These are phyloP conservation scores for Oedothorax gibbosus DNA, from an alignment of 1,140 invertebrate genomes.

Conservation along the genomic window DNA sequence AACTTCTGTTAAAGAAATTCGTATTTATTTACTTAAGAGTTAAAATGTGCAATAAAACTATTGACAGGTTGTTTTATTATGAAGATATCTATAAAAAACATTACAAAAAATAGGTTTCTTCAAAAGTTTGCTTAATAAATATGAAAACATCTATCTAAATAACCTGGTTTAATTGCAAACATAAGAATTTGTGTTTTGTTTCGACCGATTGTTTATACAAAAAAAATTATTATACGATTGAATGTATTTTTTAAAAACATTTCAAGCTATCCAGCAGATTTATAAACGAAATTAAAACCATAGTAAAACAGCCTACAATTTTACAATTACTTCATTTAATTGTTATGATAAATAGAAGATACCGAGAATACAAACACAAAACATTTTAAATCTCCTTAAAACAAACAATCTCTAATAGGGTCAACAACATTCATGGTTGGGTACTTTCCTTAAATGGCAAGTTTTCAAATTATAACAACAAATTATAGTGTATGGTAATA, in stretches of 20 bases:
- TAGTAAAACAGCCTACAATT: neutral
- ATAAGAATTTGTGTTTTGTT: no score
- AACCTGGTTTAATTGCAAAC: no score
- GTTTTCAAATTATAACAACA: conserved; percentile 29
- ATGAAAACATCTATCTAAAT: no score
- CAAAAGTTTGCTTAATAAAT: no score
- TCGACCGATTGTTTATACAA: no score
- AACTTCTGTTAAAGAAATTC: neutral
- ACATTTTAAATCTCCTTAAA: neutral
- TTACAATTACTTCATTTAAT: neutral
- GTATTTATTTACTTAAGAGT: no score
- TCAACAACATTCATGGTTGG: conserved; percentile 37
- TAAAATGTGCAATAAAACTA: no score
- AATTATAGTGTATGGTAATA: conserved; percentile 25
- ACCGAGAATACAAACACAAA: neutral
- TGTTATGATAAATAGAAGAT: neutral
- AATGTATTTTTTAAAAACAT: conserved; percentile 2
- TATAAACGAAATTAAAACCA: neutral
- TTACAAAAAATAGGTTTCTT: no score
- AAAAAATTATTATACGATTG: neutral
- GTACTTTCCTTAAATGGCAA: conserved; percentile 12
- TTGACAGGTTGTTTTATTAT: no score
- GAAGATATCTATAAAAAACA: no score
- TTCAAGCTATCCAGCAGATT: neutral
- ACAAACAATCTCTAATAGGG: neutral